A percentile compares a stretch with the other conserved stretches of the same genome.
Evolutionary conservation across 2,888 invertebrate genomes (phyloP).

Genomic region (Sphinx pinastri): DNA sequence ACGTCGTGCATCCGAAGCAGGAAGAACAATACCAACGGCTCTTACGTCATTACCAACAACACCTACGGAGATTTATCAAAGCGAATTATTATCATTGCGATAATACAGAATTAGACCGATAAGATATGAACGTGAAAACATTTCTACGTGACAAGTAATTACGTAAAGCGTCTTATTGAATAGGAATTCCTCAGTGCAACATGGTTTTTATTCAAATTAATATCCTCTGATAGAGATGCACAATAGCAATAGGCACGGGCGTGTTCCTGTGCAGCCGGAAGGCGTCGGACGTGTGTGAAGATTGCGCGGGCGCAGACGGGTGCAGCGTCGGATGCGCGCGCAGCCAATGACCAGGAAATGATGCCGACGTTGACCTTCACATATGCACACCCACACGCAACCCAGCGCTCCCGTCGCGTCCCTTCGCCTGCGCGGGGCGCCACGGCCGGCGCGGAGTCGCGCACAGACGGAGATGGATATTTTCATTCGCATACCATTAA

Average conservation of each 20-base stretch:
- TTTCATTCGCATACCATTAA: too few species aligned
- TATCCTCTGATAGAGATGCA: slow-evolving; percentile 53
- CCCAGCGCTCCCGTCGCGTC: slow-evolving; percentile 41
- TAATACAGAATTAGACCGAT: slow-evolving; percentile 57
- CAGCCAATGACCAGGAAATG: slow-evolving; percentile 83
- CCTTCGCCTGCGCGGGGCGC: not conserved
- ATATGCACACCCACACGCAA: slow-evolving; percentile 45
- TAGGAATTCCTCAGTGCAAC: not conserved
- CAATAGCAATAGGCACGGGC: slow-evolving; percentile 53
- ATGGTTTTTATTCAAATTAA: slow-evolving; percentile 41
- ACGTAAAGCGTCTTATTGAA: slow-evolving; percentile 31
- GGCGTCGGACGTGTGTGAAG: slow-evolving; percentile 64
- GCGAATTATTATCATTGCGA: slow-evolving; percentile 57
- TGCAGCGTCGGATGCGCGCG: slow-evolving; percentile 52
- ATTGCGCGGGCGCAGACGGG: slow-evolving; percentile 46
- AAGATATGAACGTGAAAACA: slow-evolving; percentile 54
- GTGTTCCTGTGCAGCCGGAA: slow-evolving; percentile 77
- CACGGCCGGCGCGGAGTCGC: slow-evolving; percentile 38
- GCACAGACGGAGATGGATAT: slow-evolving; percentile 28
- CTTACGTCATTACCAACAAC: slow-evolving; percentile 50
- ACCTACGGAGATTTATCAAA: slow-evolving; percentile 54
- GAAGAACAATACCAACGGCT: slow-evolving; percentile 38
- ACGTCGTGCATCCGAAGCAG: slow-evolving; percentile 31
- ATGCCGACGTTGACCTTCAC: slow-evolving; percentile 81
- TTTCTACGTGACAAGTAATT: slow-evolving; percentile 61